Percentiles rank a stretch among this genome's conserved stretches.
Evolutionary conservation across 2,113 vertebrate species (phyloP).

Genomic region (Cavia aperea): DNA sequence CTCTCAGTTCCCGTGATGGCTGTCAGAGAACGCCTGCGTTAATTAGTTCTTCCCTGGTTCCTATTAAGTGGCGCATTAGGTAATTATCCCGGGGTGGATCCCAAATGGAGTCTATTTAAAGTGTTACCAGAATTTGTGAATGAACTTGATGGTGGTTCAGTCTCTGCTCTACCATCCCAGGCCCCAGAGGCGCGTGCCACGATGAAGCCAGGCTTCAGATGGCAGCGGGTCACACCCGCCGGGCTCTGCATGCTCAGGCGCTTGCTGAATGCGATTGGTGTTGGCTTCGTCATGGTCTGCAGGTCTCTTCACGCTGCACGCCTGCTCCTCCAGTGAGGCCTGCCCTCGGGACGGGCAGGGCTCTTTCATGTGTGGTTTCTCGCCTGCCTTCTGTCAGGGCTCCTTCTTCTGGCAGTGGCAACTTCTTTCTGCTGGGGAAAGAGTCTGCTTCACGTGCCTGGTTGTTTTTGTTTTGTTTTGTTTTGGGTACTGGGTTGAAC

Average conservation of each 20-base stretch:
- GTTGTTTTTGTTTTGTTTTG: not conserved
- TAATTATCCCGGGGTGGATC: not conserved
- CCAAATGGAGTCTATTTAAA: not conserved
- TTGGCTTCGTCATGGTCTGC: not conserved
- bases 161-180: not conserved
- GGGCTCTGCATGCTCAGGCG: rapidly evolving
- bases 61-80: not conserved
- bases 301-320: not conserved
- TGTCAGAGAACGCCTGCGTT: not conserved
- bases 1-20: not conserved
- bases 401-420: not conserved
- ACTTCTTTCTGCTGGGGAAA: not conserved
- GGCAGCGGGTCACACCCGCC: not conserved
- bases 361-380: not conserved
- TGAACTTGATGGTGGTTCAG: rapidly evolving
- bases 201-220: rapidly evolving
- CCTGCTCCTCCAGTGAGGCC: too few relatives aligned
- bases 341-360: not conserved
- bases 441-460: not conserved
- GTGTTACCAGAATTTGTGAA: not conserved
- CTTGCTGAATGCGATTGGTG: not conserved
- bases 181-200: rapidly evolving
- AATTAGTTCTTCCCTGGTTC: not conserved
- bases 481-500: not conserved
- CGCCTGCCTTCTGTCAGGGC: not conserved